A percentile compares a stretch with the other conserved stretches of the same genome.
phyloP scores from a whole-genome alignment of 1,140 invertebrate genomes.

The Drepana arcuata region DNA sequence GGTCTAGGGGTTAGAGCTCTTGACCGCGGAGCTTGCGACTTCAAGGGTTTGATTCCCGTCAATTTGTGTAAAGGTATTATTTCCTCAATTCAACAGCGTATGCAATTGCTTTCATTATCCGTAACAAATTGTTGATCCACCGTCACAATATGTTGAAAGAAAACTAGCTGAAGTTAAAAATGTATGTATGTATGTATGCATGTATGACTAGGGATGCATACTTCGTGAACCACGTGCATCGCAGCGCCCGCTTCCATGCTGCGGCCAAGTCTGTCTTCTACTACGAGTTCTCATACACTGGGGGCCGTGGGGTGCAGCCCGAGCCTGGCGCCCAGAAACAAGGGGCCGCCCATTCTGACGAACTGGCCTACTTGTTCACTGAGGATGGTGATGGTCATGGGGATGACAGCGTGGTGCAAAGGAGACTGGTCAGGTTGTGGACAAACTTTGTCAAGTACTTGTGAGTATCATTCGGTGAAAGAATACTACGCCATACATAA shows the following conservation, averaged over 20 bases:
- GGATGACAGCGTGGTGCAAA: constrained; percentile 34
- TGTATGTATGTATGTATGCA: too few relatives aligned
- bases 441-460: constrained; percentile 52
- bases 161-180: too few relatives aligned
- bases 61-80: too few relatives aligned
- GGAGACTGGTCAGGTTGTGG: constrained; percentile 35
- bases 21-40: too few relatives aligned
- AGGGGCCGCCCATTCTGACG: constrained; percentile 53
- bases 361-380: constrained; percentile 44
- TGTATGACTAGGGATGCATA: constrained; percentile 43
- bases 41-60: too few relatives aligned
- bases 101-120: too few relatives aligned
- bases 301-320: constrained; percentile 28
- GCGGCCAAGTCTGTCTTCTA: constrained; percentile 31
- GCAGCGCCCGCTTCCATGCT: constrained; percentile 34
- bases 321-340: constrained; percentile 27
- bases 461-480: constrained; percentile 26
- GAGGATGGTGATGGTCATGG: constrained; percentile 24
- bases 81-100: too few relatives aligned
- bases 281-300: constrained; percentile 46
- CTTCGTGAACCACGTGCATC: constrained; percentile 41
- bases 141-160: too few relatives aligned
- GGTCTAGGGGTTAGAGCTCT: too few relatives aligned
- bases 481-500: too few relatives aligned
- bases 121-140: too few relatives aligned